Conservation (phyloP, 2,888 invertebrate genomes). For the Dione juno region DNA sequence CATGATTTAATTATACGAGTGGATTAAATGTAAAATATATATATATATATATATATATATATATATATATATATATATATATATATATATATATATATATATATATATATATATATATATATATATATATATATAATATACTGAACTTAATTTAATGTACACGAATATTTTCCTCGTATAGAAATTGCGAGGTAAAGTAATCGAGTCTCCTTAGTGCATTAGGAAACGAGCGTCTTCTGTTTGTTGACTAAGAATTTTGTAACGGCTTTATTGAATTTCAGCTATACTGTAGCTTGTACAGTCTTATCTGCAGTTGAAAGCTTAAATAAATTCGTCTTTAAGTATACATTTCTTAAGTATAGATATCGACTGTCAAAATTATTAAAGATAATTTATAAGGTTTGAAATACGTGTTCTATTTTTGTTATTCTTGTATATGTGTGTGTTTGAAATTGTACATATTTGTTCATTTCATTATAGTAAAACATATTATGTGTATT, state of each 20-base stretch:
- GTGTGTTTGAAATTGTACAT: no score
- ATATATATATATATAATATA: background rate
- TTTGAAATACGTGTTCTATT: no score
- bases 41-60: no score
- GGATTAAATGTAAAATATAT: no score
- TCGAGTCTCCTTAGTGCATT: slow-evolving; percentile 26
- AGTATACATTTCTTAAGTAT: background rate
- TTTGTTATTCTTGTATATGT: no score
- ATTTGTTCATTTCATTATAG: no score
- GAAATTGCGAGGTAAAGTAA: slow-evolving; percentile 9
- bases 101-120: no score
- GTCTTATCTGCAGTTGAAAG: background rate
- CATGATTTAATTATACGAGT: no score
- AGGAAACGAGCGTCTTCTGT: slow-evolving; percentile 23
- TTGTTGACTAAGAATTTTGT: slow-evolving; percentile 40
- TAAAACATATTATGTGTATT: no score
- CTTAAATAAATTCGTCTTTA: slow-evolving; percentile 9
- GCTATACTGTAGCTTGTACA: slow-evolving; percentile 21
- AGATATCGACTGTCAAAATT: background rate
- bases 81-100: no score
- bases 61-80: no score
- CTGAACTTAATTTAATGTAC: background rate
- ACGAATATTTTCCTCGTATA: background rate
- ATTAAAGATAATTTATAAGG: no score
- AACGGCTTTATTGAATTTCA: slow-evolving; percentile 39